Percentiles rank a stretch among this genome's conserved stretches.
Conservation (phyloP, 2,888 invertebrate species). For the Orchestes rusci region DNA sequence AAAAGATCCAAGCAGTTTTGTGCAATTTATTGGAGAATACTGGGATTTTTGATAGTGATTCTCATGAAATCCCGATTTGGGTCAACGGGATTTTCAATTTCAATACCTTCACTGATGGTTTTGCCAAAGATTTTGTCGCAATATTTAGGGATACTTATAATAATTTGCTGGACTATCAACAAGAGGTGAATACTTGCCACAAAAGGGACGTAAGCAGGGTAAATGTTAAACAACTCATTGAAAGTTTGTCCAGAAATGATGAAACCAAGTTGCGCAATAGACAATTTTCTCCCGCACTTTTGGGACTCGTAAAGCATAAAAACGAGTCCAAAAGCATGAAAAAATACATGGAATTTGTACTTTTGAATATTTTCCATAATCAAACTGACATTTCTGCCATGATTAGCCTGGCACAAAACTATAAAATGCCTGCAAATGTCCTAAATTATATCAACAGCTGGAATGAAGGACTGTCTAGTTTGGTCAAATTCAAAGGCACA, state of each 20-base stretch:
- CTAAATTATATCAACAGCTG: conserved; percentile 49
- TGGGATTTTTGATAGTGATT: conserved; percentile 57
- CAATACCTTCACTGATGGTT: conserved; percentile 27
- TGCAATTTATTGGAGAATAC: conserved; percentile 54
- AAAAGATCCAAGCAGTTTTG: conserved; percentile 38
- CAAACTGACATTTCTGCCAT: conserved; percentile 48
- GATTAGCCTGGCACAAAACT: conserved; percentile 44
- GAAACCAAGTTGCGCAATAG: conserved; percentile 22
- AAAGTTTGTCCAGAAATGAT: conserved; percentile 12
- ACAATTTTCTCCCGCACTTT: conserved; percentile 38
- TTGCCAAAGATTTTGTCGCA: conserved; percentile 35
- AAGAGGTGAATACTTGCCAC: conserved; percentile 26
- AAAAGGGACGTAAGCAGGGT: conserved; percentile 1
- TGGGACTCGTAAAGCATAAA: conserved; percentile 41
- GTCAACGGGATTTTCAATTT: conserved; percentile 36
- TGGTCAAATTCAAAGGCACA: conserved; percentile 31
- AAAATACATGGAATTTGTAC: conserved; percentile 44
- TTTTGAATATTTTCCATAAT: conserved; percentile 53
- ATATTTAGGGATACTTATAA: conserved; percentile 25
- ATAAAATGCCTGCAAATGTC: conserved; percentile 41
- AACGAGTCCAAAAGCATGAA: conserved; percentile 33
- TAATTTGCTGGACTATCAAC: conserved; percentile 31
- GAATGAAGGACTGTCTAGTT: conserved; percentile 34
- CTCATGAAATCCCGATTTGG: conserved; percentile 62
- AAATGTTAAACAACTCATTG: conserved; percentile 18